Evolutionary conservation across 2,797 vertebrate genomes (phyloP), one percentile per base, ranked within the genome.

Genomic region (Somateria mollissima): DNA sequence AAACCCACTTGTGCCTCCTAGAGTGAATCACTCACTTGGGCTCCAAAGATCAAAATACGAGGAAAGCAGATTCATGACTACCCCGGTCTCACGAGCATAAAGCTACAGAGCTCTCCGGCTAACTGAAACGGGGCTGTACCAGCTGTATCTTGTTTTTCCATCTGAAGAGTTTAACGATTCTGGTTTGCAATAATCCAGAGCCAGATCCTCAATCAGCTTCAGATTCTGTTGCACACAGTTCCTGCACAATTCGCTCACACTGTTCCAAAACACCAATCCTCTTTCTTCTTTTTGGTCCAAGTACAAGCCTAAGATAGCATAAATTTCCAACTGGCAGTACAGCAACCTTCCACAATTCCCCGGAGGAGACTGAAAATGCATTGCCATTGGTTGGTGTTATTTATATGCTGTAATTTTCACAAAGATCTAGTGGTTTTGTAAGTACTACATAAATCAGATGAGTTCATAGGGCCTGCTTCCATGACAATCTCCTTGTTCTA

Each of bases 361-460:
- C 72, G 53, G 37, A 89, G 72, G 90, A 89, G 69, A 60, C 27
- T n/a, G 7, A 69, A 80, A 87, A 92, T 53, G n/a, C 34, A 41
- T 85, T 65, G 43, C 49, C 77, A 62, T 82, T 93, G 37, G 69
- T 92, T 84, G 79, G 19, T 74, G 24, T 89, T 86, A 91, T 65
- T 96, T 90, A 90, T 89, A 87, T 43, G 86, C 74, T 80, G 60
- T 17, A 91, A 71, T 65, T 87, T 92, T 79, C 94, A 77, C 49
- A 61, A 64, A 94, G 80, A 90, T 57, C 30, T 25, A 78, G 84
- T 79, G 83, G 32, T 24, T 94, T 82, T 94, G 21, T 67, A 90
- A 91, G 71, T 32, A 74, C 43, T 74, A 57, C 25, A 72, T 64
- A 83, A 82, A 93, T 74, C 54, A 77, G 34, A 62, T 70, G 79